Conservation (phyloP, 23 tunicate genomes). For the Halocynthia aurantium region DNA sequence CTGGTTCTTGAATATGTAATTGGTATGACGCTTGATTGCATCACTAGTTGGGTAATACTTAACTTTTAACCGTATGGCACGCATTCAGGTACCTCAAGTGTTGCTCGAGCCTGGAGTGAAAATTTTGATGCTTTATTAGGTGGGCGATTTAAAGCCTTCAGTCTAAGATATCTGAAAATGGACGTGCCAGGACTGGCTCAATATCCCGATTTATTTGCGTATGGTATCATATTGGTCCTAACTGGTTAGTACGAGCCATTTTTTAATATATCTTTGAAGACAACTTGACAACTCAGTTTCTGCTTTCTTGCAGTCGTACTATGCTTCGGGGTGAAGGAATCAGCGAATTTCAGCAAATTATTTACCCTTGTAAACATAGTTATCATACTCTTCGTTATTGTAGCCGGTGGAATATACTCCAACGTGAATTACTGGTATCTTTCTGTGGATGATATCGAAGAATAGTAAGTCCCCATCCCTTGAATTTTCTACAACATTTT, state of each 20-base stretch:
- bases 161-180: slow-evolving; percentile 39
- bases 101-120: slow-evolving; percentile 93
- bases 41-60: slow-evolving; percentile 46
- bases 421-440: slow-evolving; percentile 58
- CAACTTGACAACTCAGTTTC: not conserved
- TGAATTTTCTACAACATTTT: no score
- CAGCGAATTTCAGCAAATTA: slow-evolving; percentile 65
- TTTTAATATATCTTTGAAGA: not conserved
- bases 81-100: slow-evolving; percentile 60
- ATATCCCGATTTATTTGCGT: slow-evolving; percentile 92
- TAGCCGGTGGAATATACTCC: slow-evolving; percentile 49
- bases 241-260: slow-evolving; percentile 36
- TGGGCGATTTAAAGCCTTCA: slow-evolving; percentile 43
- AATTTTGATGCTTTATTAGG: slow-evolving; percentile 88
- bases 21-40: slow-evolving; percentile 69
- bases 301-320: slow-evolving; percentile 33
- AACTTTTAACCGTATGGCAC: not conserved
- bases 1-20: slow-evolving; percentile 82
- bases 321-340: slow-evolving; percentile 81
- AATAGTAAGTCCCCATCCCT: slow-evolving; percentile 21
- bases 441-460: slow-evolving; percentile 29
- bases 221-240: slow-evolving; percentile 54
- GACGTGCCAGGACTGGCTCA: slow-evolving; percentile 60
- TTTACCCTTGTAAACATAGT: slow-evolving; percentile 66
- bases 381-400: slow-evolving; percentile 72